Percentiles rank a stretch among this genome's conserved stretches.
Evolutionary conservation across 2,888 invertebrate species (phyloP).

Genomic region (Slavum lentiscoides): DNA sequence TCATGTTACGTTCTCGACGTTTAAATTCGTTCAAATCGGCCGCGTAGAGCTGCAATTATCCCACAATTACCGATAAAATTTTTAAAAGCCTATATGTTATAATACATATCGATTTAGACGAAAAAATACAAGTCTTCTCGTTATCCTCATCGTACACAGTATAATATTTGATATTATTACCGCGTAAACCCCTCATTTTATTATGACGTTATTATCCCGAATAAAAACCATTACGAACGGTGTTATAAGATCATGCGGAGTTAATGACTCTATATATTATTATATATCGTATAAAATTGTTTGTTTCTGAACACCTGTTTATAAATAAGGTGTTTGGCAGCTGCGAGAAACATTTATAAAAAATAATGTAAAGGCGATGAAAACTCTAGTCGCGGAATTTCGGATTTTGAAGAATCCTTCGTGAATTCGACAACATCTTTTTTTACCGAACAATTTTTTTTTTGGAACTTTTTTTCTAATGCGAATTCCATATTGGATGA

Average conservation of each 20-base stretch:
- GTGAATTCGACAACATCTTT: too few species aligned
- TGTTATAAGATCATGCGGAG: neutral
- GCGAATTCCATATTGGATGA: too few species aligned
- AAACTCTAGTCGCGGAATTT: too few species aligned
- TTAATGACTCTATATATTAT: neutral
- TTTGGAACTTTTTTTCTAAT: too few species aligned
- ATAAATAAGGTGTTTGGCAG: neutral
- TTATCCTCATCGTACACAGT: neutral
- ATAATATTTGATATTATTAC: conserved; percentile 10
- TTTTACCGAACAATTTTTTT: too few species aligned
- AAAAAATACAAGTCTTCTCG: neutral
- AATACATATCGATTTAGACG: neutral
- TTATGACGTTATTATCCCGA: conserved; percentile 5
- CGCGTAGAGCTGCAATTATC: too few species aligned
- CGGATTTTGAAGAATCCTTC: too few species aligned
- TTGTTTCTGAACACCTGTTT: neutral
- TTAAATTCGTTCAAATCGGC: too few species aligned
- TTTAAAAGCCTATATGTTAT: too few species aligned
- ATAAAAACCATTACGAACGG: neutral
- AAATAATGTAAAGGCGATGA: neutral
- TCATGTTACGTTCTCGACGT: too few species aligned
- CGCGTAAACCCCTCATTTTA: conserved; percentile 24
- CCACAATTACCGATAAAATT: too few species aligned
- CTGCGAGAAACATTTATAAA: neutral
- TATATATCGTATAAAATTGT: neutral